Conservation (phyloP, 2,888 invertebrate genomes). For the Sminthurinus aureus region DNA sequence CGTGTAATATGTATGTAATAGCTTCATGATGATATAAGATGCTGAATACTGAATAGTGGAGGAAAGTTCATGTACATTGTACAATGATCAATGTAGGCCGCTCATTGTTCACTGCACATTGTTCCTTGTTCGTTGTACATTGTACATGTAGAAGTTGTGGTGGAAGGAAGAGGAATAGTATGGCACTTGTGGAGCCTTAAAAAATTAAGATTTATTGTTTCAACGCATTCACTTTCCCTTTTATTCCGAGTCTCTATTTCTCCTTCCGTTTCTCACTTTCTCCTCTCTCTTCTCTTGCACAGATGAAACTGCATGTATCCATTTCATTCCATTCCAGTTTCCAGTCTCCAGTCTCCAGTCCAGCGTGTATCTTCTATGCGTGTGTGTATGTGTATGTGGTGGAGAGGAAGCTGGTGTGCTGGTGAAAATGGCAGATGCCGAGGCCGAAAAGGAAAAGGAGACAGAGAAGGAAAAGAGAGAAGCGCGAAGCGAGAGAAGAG, state of each 20-base stretch:
- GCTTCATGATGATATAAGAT: too few species aligned
- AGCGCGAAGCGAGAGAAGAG: slow-evolving; percentile 23
- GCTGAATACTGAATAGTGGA: too few species aligned
- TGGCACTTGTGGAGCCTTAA: slow-evolving; percentile 56
- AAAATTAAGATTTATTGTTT: slow-evolving; percentile 58
- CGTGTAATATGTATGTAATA: too few species aligned
- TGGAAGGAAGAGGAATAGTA: slow-evolving; percentile 8
- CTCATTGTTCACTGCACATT: too few species aligned
- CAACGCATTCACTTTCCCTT: slow-evolving; percentile 10
- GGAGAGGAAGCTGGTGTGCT: background rate
- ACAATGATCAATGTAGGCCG: too few species aligned
- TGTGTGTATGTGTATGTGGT: background rate
- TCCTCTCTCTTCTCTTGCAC: background rate
- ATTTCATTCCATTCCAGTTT: too few species aligned
- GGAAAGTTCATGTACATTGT: too few species aligned
- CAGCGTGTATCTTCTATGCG: too few species aligned
- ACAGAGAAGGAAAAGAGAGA: background rate
- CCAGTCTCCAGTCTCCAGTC: too few species aligned
- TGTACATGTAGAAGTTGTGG: background rate
- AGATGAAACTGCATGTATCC: too few species aligned
- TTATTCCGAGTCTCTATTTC: background rate
- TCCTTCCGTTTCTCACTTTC: slow-evolving; percentile 6
- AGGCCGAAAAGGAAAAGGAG: background rate
- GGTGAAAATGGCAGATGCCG: slow-evolving; percentile 17
- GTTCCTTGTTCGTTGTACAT: background rate